These are phyloP conservation scores for Tolypeutes matacus DNA, from an alignment of 2,797 vertebrate genomes.

Conservation along the genomic window DNA sequence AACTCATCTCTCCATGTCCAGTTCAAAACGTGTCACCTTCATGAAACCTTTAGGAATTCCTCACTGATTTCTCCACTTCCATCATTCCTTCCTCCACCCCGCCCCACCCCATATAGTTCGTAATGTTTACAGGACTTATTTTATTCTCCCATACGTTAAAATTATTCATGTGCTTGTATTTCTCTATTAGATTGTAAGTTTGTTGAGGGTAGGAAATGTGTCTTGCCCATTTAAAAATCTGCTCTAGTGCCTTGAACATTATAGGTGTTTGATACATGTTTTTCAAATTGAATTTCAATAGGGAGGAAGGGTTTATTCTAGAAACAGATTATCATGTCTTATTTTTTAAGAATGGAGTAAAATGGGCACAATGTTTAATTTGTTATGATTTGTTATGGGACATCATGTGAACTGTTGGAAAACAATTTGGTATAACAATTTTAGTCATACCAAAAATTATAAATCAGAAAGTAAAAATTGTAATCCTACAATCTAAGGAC, in stretches of 20 bases:
- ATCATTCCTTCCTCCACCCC: background rate
- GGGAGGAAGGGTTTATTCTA: constrained; percentile 18
- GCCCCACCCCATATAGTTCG: background rate
- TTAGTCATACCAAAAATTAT: constrained; percentile 19
- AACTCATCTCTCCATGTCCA: background rate
- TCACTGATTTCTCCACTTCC: background rate
- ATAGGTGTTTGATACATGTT: constrained; percentile 42
- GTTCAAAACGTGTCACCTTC: constrained; percentile 24
- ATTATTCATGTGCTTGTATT: constrained; percentile 36
- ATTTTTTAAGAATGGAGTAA: constrained; percentile 63
- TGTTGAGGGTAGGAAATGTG: constrained; percentile 5
- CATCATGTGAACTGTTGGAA: constrained; percentile 54
- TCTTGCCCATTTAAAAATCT: constrained; percentile 51
- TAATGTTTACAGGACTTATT: background rate
- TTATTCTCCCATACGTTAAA: background rate
- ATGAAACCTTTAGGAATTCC: background rate
- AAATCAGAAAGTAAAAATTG: constrained; percentile 62
- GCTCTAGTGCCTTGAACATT: background rate
- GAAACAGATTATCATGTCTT: constrained; percentile 25
- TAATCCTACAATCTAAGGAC: constrained; percentile 21
- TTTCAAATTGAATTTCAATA: constrained; percentile 51
- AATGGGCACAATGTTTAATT: constrained; percentile 35
- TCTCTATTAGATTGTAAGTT: constrained; percentile 53
- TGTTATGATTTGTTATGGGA: constrained; percentile 21
- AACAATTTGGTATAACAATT: constrained; percentile 27